Conservation (phyloP, 2,113 vertebrate genomes). For the Turdus rufiventris region DNA sequence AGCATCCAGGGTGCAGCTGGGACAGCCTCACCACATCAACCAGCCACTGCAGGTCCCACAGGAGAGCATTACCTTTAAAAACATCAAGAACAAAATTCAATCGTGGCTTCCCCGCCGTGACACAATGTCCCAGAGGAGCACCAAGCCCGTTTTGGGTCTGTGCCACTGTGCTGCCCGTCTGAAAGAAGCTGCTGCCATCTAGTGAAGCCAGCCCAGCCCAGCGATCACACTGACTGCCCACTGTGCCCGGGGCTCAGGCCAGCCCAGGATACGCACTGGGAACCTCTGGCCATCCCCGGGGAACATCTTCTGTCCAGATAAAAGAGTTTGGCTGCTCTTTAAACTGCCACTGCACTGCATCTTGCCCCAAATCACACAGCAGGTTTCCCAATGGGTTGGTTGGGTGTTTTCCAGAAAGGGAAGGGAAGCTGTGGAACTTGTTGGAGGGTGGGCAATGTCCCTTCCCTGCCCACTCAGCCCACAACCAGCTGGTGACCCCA, state of each 20-base stretch:
- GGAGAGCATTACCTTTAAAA: not conserved
- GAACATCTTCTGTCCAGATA: not conserved
- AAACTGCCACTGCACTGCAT: not conserved
- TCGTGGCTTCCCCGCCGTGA: accelerated
- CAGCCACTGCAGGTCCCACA: not conserved
- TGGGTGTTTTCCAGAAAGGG: accelerated
- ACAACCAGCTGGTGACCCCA: not conserved
- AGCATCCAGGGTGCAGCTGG: not conserved
- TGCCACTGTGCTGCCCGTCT: accelerated
- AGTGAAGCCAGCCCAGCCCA: not conserved
- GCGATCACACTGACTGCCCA: accelerated
- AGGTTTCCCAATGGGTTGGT: not conserved
- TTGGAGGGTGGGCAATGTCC: accelerated
- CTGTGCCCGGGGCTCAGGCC: not conserved
- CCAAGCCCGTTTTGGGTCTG: accelerated
- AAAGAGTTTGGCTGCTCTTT: not conserved
- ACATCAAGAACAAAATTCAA: not conserved
- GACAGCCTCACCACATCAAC: not conserved
- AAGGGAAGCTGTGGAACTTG: accelerated
- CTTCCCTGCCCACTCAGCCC: not conserved
- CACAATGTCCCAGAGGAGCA: not conserved
- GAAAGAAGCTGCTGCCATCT: constrained; percentile 34
- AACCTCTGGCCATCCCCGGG: not conserved
- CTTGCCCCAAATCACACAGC: not conserved
- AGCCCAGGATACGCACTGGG: accelerated